These are phyloP conservation scores for Tipula lateralis DNA, from an alignment of 2,888 invertebrate genomes.

Conservation along the genomic window DNA sequence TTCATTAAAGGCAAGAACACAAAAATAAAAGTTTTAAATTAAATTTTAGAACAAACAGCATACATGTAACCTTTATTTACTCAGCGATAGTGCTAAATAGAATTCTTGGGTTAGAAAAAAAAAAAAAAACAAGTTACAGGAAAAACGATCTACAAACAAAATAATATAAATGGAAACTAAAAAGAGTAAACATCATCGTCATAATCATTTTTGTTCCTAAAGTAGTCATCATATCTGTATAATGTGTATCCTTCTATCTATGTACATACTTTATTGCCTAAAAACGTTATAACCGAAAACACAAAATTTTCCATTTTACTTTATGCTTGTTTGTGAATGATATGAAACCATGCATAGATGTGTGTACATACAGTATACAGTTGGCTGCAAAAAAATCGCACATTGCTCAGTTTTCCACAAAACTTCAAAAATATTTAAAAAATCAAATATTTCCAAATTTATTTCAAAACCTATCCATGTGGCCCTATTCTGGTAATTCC, in stretches of 20 bases:
- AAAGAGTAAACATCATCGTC: not conserved
- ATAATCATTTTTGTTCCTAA: not conserved
- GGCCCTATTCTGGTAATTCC: too few species aligned
- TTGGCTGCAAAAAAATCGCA: too few species aligned
- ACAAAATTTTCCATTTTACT: not conserved
- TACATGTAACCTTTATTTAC: not conserved
- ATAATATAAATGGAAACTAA: not conserved
- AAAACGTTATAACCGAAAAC: not conserved
- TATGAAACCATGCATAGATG: not conserved
- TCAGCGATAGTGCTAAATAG: not conserved
- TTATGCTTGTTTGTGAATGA: not conserved
- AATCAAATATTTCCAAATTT: too few species aligned
- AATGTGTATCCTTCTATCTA: not conserved
- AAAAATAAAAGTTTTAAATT: not conserved
- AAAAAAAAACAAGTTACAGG: not conserved
- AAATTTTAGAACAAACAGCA: not conserved
- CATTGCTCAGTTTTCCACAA: too few species aligned
- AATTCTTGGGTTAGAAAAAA: too few species aligned
- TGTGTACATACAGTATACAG: too few species aligned
- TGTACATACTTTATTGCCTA: not conserved
- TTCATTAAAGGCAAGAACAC: not conserved
- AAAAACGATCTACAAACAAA: not conserved
- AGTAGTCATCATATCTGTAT: not conserved
- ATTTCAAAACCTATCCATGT: too few species aligned
- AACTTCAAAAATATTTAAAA: too few species aligned